These are phyloP conservation scores for Cichladusa arquata DNA, from an alignment of 2,113 vertebrate species.

Conservation along the genomic window DNA sequence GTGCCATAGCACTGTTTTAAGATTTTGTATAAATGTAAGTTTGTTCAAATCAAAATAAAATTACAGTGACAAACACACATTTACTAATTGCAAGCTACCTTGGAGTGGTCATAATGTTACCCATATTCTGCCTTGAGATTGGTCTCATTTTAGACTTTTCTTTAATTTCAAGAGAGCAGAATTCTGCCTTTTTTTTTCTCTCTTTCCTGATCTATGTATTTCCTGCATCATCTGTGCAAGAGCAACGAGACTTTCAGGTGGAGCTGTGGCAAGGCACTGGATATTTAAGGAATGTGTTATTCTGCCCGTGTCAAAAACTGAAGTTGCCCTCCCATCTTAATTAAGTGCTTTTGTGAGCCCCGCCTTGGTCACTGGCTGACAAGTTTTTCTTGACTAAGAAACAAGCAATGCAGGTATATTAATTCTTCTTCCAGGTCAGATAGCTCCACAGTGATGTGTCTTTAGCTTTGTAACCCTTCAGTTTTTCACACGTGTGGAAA, in stretches of 20 bases:
- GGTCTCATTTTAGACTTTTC: background rate
- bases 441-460: background rate
- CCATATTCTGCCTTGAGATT: background rate
- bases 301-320: background rate
- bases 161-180: background rate
- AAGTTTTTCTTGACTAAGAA: background rate
- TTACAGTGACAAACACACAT: accelerated
- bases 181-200: too few species aligned
- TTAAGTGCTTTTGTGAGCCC: background rate
- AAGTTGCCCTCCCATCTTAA: background rate
- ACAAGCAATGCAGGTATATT: accelerated
- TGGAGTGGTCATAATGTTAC: background rate
- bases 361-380: background rate
- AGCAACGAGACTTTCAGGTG: background rate
- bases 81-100: background rate
- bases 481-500: background rate
- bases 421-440: background rate
- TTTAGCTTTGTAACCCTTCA: background rate
- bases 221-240: background rate
- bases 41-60: background rate
- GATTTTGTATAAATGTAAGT: background rate
- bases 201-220: background rate
- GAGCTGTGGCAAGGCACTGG: background rate
- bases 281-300: background rate
- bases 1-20: background rate